These are phyloP conservation scores for Myotis findleyi DNA, from an alignment of 2,797 vertebrate genomes.

Conservation along the genomic window DNA sequence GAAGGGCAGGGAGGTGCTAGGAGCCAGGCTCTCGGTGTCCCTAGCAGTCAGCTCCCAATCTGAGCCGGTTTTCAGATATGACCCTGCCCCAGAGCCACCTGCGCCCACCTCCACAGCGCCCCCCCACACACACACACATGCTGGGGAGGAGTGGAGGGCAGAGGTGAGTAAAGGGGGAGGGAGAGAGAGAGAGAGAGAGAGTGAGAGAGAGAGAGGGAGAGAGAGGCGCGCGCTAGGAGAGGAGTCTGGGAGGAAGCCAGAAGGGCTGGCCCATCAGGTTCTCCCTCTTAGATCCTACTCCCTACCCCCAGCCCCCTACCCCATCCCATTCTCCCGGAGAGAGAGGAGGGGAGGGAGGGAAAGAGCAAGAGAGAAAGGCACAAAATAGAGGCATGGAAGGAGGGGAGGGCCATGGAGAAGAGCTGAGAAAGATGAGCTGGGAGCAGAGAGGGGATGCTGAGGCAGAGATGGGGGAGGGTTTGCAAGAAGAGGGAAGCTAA, in stretches of 20 bases:
- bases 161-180: background rate
- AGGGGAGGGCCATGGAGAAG: too few species aligned
- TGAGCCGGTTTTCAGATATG: background rate
- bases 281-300: background rate
- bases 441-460: background rate
- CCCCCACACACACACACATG: background rate
- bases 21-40: background rate
- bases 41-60: background rate
- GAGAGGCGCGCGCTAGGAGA: background rate
- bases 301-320: background rate
- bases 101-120: background rate
- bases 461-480: background rate
- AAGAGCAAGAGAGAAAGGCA: background rate
- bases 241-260: background rate
- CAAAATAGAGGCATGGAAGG: background rate
- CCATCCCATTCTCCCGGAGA: too few species aligned
- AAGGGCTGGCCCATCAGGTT: background rate
- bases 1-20: background rate
- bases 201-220: background rate
- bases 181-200: background rate
- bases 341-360: accelerated
- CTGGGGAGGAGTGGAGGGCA: background rate
- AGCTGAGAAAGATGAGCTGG: background rate
- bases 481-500: background rate
- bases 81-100: background rate